Conservation (phyloP, 2,113 vertebrate species). For the Anas platyrhynchos region DNA sequence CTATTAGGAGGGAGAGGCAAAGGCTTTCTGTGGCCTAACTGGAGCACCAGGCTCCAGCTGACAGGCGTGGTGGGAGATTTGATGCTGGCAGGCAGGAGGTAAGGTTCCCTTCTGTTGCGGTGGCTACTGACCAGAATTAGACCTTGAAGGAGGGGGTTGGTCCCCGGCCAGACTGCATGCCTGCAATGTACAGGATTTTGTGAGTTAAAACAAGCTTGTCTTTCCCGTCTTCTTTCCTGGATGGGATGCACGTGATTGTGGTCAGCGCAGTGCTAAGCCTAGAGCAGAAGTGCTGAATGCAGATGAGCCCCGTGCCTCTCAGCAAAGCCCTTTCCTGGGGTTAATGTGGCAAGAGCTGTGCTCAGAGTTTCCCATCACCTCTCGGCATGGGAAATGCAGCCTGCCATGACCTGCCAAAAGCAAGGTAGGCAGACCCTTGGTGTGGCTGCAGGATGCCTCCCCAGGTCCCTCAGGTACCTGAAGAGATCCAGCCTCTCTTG, state of each 20-base stretch:
- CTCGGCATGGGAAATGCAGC: background rate
- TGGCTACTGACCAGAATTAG: background rate
- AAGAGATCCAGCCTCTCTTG: background rate
- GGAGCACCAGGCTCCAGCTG: accelerated
- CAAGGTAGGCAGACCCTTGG: background rate
- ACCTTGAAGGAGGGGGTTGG: background rate
- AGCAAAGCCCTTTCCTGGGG: background rate
- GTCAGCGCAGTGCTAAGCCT: background rate
- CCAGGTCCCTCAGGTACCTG: background rate
- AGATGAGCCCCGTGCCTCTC: background rate
- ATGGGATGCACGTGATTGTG: background rate
- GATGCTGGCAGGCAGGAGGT: background rate
- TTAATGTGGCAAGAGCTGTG: background rate
- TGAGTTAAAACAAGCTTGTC: background rate
- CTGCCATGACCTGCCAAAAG: background rate
- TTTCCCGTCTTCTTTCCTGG: background rate
- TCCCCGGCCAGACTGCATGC: background rate
- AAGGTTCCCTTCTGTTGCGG: background rate
- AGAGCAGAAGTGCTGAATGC: background rate
- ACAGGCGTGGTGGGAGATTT: background rate
- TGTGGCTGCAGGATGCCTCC: background rate
- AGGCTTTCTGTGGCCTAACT: background rate
- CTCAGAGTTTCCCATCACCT: background rate
- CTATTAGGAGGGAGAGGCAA: background rate
- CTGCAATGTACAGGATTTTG: background rate